phyloP scores from a whole-genome alignment of 37 sponge, comb jelly and placozoan species.

The Tethya wilhelma region DNA sequence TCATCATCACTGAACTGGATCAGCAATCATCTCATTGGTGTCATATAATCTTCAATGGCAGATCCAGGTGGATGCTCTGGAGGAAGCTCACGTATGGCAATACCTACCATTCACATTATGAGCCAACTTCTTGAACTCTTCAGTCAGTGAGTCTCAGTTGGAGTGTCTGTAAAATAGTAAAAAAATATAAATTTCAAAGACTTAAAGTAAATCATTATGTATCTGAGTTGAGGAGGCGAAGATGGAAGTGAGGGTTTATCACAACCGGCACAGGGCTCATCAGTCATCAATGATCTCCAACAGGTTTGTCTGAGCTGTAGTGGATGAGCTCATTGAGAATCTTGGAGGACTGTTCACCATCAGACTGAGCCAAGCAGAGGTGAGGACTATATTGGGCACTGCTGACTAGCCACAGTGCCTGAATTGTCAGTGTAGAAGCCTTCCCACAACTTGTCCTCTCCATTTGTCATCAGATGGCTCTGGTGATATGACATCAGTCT shows the following conservation, averaged over 20 bases:
- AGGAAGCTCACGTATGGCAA: slow-evolving; percentile 40
- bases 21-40: slow-evolving; percentile 63
- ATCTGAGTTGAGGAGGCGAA: neutral
- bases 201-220: neutral
- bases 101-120: neutral
- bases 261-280: neutral
- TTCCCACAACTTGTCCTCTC: slow-evolving; percentile 54
- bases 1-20: slow-evolving; percentile 39
- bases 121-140: too few relatives aligned
- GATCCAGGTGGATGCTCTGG: slow-evolving; percentile 21
- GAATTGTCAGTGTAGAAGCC: slow-evolving; percentile 22
- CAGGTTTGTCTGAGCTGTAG: slow-evolving; percentile 29
- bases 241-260: neutral
- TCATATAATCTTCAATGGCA: slow-evolving; percentile 30
- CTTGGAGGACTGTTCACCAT: neutral
- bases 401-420: too few relatives aligned
- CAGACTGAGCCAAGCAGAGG: neutral
- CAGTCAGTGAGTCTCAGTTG: too few relatives aligned
- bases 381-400: neutral
- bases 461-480: slow-evolving; percentile 40
- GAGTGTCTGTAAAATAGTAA: too few relatives aligned
- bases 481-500: slow-evolving; percentile 20
- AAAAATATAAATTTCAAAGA: too few relatives aligned
- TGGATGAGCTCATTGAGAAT: slow-evolving; percentile 33
- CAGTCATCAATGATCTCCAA: slow-evolving; percentile 6